Evolutionary conservation across 2,797 vertebrate genomes (phyloP).

Genomic region (Onychomys leucogaster): DNA sequence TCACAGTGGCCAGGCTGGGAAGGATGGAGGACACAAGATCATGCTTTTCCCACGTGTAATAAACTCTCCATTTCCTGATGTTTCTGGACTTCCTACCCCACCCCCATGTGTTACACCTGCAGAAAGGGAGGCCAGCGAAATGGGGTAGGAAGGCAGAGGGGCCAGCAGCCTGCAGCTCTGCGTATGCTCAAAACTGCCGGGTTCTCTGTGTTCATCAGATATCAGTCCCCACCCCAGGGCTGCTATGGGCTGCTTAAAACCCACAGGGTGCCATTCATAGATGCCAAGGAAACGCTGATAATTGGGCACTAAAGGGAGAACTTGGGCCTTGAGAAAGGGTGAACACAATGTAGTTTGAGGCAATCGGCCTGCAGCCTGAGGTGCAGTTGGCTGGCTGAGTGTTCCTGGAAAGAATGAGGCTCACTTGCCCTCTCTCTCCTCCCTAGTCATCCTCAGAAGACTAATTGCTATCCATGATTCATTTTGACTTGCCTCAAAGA

Average conservation of each 20-base stretch:
- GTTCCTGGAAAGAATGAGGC: not conserved
- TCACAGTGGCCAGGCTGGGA: not conserved
- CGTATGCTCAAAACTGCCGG: not conserved
- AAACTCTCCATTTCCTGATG: not conserved
- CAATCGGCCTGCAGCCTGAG: not conserved
- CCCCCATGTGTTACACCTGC: accelerated
- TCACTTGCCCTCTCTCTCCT: not conserved
- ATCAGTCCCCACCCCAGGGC: not conserved
- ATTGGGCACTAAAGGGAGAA: constrained; percentile 57
- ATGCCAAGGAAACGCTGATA: constrained; percentile 58
- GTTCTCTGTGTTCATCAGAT: not conserved
- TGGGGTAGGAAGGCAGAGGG: not conserved
- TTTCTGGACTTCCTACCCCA: not conserved
- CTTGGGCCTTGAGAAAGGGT: not conserved
- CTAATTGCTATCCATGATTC: constrained; percentile 33
- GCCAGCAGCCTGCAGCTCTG: not conserved
- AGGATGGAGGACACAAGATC: not conserved
- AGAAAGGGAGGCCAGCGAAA: too few species aligned
- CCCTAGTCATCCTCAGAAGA: not conserved
- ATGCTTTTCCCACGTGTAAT: not conserved
- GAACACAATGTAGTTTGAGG: not conserved
- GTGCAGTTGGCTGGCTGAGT: not conserved
- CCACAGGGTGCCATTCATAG: not conserved
- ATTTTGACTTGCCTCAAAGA: constrained; percentile 62
- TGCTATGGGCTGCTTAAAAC: not conserved